phyloP scores from a whole-genome alignment of 2,888 invertebrate species.

The Melanotus villosus region DNA sequence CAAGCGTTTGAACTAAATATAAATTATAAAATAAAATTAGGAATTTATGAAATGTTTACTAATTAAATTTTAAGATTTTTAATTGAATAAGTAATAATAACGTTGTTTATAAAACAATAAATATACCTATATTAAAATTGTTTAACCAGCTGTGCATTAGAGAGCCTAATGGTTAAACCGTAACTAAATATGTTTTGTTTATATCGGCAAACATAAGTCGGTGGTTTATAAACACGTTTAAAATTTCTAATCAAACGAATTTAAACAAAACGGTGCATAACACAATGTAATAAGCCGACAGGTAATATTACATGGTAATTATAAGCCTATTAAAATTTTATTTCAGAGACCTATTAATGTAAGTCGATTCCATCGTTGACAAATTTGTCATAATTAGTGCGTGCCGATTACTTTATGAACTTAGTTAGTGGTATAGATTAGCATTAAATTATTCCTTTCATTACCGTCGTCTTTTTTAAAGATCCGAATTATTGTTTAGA shows the following conservation, averaged over 20 bases:
- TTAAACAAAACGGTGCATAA: conserved; percentile 22
- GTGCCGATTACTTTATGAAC: conserved; percentile 39
- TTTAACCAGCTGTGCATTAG: no score
- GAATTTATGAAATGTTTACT: no score
- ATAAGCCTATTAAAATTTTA: conserved; percentile 30
- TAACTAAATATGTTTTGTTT: not conserved
- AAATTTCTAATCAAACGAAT: conserved; percentile 24
- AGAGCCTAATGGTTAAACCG: not conserved
- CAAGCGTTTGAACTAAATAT: no score
- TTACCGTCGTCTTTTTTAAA: conserved; percentile 8
- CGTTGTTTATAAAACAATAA: no score
- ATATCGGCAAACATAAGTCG: not conserved
- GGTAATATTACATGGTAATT: conserved; percentile 29
- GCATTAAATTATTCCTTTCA: conserved; percentile 39
- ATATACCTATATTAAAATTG: no score
- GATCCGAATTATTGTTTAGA: conserved; percentile 6
- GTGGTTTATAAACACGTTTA: conserved; percentile 21
- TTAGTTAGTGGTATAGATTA: conserved; percentile 19
- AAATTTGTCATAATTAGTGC: conserved; percentile 38
- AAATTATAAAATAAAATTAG: no score
- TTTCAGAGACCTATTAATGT: conserved; percentile 14
- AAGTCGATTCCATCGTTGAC: conserved; percentile 23
- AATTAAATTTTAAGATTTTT: no score
- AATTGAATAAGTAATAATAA: no score
- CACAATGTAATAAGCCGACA: conserved; percentile 25